phyloP scores from a whole-genome alignment of 1,140 invertebrate species.

The Bradynema listronoti region DNA sequence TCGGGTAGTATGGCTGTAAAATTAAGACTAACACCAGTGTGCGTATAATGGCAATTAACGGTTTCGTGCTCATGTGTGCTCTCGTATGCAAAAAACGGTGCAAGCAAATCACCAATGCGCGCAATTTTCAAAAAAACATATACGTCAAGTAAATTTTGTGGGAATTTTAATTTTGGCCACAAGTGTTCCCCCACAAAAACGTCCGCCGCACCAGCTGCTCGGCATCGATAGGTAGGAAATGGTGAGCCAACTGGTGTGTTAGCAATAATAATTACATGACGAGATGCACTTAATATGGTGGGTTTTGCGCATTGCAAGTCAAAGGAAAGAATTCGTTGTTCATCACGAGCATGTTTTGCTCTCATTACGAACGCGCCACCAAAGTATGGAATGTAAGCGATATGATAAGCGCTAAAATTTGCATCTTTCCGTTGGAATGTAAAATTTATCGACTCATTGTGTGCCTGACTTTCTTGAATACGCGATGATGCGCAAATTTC shows the following conservation, averaged over 20 bases:
- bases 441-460: conserved; percentile 27
- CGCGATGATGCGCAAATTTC: conserved; percentile 13
- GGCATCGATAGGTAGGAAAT: conserved; percentile 9
- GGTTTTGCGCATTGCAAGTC: conserved; percentile 4
- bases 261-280: conserved; percentile 4
- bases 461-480: conserved; percentile 28
- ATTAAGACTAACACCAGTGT: conserved; percentile 9
- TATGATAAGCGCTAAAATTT: conserved; percentile 5
- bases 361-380: conserved; percentile 21
- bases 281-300: neutral
- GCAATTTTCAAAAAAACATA: conserved; percentile 10
- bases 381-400: conserved; percentile 22
- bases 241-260: conserved; percentile 10
- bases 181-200: conserved; percentile 8
- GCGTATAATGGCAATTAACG: conserved; percentile 20
- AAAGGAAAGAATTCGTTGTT: neutral
- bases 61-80: conserved; percentile 17
- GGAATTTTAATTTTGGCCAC: neutral
- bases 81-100: conserved; percentile 16
- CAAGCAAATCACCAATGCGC: conserved; percentile 2
- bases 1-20: conserved; percentile 18
- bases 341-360: conserved; percentile 17
- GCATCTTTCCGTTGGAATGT: conserved; percentile 24
- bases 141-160: neutral
- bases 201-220: conserved; percentile 25